Evolutionary conservation across 2,797 vertebrate genomes (phyloP).

Genomic region (Steatocranus sp.): DNA sequence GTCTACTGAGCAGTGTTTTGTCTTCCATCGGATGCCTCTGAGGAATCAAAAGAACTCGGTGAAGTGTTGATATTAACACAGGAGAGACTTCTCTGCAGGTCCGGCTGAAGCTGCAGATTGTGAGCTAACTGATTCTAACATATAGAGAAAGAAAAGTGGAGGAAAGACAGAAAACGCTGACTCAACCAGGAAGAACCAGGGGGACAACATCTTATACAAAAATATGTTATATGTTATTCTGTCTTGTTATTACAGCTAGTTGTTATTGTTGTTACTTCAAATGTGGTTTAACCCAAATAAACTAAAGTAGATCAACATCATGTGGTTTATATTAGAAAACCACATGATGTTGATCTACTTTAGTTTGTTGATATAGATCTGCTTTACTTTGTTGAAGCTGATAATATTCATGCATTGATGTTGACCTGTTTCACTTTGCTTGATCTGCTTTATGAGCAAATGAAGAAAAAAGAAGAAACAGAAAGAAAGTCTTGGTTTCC

Average conservation of each 20-base stretch:
- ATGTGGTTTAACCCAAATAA: not conserved
- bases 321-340: not conserved
- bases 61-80: too few species aligned
- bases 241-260: not conserved
- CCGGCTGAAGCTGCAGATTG: not conserved
- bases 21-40: not conserved
- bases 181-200: not conserved
- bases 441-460: not conserved
- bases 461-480: not conserved
- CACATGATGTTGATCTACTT: not conserved
- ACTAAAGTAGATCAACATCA: not conserved
- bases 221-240: not conserved
- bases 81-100: not conserved
- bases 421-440: not conserved
- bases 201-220: rapidly evolving
- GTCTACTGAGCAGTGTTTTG: not conserved
- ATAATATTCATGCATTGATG: not conserved
- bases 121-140: not conserved
- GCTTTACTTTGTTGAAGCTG: not conserved
- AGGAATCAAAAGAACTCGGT: not conserved
- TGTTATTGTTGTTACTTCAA: not conserved
- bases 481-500: not conserved
- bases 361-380: not conserved
- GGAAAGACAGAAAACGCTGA: not conserved
- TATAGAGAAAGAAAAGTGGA: not conserved